Conservation (phyloP, 1,140 invertebrate genomes). For the Lepidurus packardi region DNA sequence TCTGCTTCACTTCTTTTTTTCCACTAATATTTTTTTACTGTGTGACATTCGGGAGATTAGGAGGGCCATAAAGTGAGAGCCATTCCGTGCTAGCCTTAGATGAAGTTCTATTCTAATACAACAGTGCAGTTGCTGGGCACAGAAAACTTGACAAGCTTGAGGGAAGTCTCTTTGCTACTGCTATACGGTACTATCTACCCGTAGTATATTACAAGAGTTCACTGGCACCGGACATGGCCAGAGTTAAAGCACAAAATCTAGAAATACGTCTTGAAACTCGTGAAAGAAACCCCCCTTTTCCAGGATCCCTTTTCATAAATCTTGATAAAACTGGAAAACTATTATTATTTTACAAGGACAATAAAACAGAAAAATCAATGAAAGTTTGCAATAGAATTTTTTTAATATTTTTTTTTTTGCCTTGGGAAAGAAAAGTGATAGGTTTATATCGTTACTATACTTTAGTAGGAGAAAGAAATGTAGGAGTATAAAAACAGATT, state of each 20-base stretch:
- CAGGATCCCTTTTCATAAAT: background rate
- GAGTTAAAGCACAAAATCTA: background rate
- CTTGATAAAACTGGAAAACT: too few relatives aligned
- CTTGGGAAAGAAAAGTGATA: too few relatives aligned
- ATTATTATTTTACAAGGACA: too few relatives aligned
- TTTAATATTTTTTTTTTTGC: too few relatives aligned
- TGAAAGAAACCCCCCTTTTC: background rate
- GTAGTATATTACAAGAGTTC: background rate
- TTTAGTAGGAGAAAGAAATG: too few relatives aligned
- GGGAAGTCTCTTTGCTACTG: background rate
- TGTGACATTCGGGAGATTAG: background rate
- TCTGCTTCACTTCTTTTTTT: background rate
- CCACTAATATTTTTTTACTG: background rate
- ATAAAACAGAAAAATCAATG: too few relatives aligned
- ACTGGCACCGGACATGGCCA: conserved; percentile 12
- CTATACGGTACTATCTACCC: too few relatives aligned
- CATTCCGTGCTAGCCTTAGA: background rate
- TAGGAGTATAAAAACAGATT: background rate
- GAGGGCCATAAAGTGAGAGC: background rate
- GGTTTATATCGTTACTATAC: too few relatives aligned
- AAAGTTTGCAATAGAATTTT: too few relatives aligned
- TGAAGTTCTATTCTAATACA: background rate
- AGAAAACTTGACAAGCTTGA: background rate
- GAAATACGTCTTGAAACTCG: background rate
- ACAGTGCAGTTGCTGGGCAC: background rate